Evolutionary conservation across 2,113 vertebrate species (phyloP).

Genomic region (Oenanthe melanoleuca): DNA sequence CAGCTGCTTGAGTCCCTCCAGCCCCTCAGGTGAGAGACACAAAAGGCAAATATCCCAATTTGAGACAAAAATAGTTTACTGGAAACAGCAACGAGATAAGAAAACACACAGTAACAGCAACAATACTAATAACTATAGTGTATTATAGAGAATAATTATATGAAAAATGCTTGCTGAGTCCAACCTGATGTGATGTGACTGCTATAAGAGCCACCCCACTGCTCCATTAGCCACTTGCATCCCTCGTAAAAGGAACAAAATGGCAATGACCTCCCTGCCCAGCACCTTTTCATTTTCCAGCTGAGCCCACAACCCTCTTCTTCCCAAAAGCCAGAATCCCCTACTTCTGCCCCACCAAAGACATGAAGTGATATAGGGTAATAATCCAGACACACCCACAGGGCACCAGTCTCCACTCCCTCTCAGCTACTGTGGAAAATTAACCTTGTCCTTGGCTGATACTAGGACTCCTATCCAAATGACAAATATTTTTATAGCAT

Average conservation of each 20-base stretch:
- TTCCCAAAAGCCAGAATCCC: neutral
- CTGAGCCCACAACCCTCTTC: neutral
- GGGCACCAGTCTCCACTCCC: too few relatives aligned
- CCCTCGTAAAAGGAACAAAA: neutral
- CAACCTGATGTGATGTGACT: neutral
- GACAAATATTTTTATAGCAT: neutral
- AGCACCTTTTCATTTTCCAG: neutral
- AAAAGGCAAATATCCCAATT: neutral
- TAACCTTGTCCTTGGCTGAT: neutral
- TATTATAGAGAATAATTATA: neutral
- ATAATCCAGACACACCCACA: fast-evolving
- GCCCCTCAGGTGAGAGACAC: neutral
- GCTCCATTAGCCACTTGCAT: neutral
- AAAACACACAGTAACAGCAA: neutral
- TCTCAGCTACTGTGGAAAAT: neutral
- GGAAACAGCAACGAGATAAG: neutral
- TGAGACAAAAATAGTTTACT: neutral
- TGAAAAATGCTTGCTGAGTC: neutral
- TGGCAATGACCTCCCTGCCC: neutral
- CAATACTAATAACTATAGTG: neutral
- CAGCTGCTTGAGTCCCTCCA: neutral
- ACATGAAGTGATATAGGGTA: neutral
- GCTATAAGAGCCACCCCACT: neutral
- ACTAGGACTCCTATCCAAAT: neutral
- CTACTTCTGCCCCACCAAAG: neutral